These are phyloP conservation scores for Platyscapa corneri DNA, from an alignment of 1,140 invertebrate species.

Conservation along the genomic window DNA sequence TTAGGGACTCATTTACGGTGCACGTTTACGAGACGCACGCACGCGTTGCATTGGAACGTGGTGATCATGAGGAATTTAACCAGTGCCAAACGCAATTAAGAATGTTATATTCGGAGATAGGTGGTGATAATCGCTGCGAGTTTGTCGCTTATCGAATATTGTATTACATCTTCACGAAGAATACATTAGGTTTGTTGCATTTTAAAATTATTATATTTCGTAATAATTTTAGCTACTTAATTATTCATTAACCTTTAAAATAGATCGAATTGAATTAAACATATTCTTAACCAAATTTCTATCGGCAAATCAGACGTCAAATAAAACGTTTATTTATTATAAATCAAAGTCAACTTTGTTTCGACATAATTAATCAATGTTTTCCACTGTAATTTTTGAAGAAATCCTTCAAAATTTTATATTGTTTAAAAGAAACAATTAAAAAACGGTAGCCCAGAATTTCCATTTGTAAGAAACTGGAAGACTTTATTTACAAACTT, in stretches of 20 bases:
- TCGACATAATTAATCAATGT: too few species aligned
- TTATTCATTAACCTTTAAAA: too few species aligned
- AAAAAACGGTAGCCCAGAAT: too few species aligned
- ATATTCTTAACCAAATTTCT: background rate
- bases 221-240: background rate
- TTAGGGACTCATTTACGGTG: constrained; percentile 94
- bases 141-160: constrained; percentile 97
- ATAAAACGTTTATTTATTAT: background rate
- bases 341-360: too few species aligned
- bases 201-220: background rate
- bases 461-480: too few species aligned
- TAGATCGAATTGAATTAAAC: background rate
- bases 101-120: constrained; percentile 87
- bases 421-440: too few species aligned
- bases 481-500: too few species aligned
- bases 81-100: constrained; percentile 98
- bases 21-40: constrained; percentile 99
- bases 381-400: too few species aligned
- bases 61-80: constrained; percentile 99
- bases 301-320: background rate
- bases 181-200: constrained; percentile 88
- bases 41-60: constrained; percentile 95
- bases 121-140: constrained; percentile 86
- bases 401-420: too few species aligned
- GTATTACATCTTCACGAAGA: constrained; percentile 98